phyloP scores from a whole-genome alignment of 2,113 vertebrate genomes.

The Phycodurus eques region DNA sequence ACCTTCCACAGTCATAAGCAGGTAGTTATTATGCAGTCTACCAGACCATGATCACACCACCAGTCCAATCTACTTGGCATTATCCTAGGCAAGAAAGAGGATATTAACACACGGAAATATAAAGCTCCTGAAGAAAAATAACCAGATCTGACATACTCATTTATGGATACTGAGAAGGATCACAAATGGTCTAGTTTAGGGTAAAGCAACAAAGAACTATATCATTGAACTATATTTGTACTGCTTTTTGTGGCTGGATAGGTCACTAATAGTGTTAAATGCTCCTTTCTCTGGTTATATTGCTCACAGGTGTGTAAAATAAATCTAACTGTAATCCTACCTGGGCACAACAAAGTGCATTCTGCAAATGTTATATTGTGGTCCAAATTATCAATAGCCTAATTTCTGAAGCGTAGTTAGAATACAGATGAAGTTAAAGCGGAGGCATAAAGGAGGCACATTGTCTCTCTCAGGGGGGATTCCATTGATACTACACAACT shows the following conservation, averaged over 20 bases:
- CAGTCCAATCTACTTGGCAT: slow-evolving; percentile 5
- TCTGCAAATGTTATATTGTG: neutral
- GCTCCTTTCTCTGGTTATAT: neutral
- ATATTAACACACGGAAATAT: neutral
- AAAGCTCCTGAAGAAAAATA: neutral
- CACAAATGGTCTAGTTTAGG: neutral
- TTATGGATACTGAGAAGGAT: neutral
- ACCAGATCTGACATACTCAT: neutral
- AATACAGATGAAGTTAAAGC: neutral
- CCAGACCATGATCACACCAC: slow-evolving; percentile 10
- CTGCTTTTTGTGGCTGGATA: neutral
- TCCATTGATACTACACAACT: slow-evolving; percentile 21
- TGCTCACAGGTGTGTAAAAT: neutral
- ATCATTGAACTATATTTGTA: neutral
- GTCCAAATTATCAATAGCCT: neutral
- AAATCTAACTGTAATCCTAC: neutral
- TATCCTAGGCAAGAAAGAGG: neutral
- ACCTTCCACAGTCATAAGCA: slow-evolving; percentile 15
- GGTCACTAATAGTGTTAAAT: neutral
- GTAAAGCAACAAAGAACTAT: neutral
- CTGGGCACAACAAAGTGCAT: neutral
- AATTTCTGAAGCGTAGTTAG: neutral
- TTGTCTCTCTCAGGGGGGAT: slow-evolving; percentile 6
- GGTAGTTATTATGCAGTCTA: slow-evolving; percentile 1
- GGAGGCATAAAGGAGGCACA: neutral